These are phyloP conservation scores for Rhinichthys klamathensis DNA, from an alignment of 2,113 vertebrate species.

Conservation along the genomic window DNA sequence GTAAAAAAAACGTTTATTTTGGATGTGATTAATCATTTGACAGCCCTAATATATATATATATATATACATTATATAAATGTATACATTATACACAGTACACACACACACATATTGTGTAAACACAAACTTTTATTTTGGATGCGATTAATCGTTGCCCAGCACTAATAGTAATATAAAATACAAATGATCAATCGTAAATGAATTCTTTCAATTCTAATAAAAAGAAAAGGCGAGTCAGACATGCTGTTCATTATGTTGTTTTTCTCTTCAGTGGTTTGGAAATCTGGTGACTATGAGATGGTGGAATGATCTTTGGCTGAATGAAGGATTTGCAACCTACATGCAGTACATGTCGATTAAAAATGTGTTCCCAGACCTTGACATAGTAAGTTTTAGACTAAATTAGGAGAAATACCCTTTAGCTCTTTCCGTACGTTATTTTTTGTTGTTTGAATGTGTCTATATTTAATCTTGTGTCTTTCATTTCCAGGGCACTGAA, in stretches of 20 bases:
- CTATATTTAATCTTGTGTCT: slow-evolving; percentile 15
- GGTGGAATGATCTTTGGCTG: slow-evolving; percentile 98
- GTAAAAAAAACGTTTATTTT: too few species aligned
- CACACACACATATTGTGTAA: too few species aligned
- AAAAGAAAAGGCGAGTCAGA: neutral
- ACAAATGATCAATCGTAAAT: neutral
- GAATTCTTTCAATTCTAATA: neutral
- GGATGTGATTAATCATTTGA: too few species aligned
- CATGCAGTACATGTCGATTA: slow-evolving; percentile 89
- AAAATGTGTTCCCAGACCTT: slow-evolving; percentile 78
- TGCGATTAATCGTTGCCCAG: too few species aligned
- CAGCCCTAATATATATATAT: too few species aligned
- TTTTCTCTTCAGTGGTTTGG: slow-evolving; percentile 89
- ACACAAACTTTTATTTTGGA: too few species aligned
- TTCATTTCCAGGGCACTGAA: slow-evolving; percentile 81
- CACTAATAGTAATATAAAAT: too few species aligned
- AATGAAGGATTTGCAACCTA: slow-evolving; percentile 98
- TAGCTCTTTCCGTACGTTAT: neutral
- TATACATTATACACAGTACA: too few species aligned
- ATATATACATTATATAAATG: too few species aligned
- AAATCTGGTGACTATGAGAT: slow-evolving; percentile 94
- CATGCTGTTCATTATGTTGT: slow-evolving; percentile 18
- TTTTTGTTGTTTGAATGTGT: neutral
- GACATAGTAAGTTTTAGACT: slow-evolving; percentile 79
- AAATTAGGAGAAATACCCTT: neutral